Evolutionary conservation across 2,113 vertebrate genomes (phyloP), one percentile per base, ranked within the genome.

Genomic region (Notarius quadriscutis): DNA sequence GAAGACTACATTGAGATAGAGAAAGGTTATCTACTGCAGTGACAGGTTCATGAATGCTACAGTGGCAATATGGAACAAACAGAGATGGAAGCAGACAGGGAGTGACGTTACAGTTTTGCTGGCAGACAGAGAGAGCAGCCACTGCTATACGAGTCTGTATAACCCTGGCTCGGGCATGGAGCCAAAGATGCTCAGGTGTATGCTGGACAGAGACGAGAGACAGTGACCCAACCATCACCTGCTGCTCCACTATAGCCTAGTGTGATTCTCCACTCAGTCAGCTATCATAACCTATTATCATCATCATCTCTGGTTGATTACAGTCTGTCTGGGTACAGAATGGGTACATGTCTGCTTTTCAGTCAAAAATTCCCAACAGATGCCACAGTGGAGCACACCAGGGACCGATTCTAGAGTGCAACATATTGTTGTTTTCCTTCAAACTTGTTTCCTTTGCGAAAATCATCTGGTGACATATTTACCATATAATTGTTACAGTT

Each of bases 261-360:
- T 77, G 81, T 63, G 81, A 83, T 62, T 86, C 71, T 77, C 86
- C 60, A 53, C 71, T 87, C 81, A 83, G 81, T 51, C 72, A 67
- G 72, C 81, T 83, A 87, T 87, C 87, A 72, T 77, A 84, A 78
- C 72, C 74, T 67, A 87, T 87, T 67, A 87, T 87, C 87, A 87
- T 87, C 86, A 87, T 87, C 81, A 87, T 78, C 72, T 84, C 71
- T 67, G 69, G 72, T 72, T 84, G 87, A 83, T 84, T 84, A 79
- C 75, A 74, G 87, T 75, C 72, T 87, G 87, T 84, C 81, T 77
- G 87, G 25, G 60, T 79, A 55, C 30, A 79, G 72, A 78, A 83
- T 65, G 58, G 57, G 17, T 48, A 15, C 79, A 81, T 83, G 71
- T 87, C 71, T 83, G 41, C 78, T 83, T 83, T 87, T 77, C 72